Base-by-base conservation (phyloP, 1,140 invertebrate species). In the Neodiprion pinetum region DNA sequence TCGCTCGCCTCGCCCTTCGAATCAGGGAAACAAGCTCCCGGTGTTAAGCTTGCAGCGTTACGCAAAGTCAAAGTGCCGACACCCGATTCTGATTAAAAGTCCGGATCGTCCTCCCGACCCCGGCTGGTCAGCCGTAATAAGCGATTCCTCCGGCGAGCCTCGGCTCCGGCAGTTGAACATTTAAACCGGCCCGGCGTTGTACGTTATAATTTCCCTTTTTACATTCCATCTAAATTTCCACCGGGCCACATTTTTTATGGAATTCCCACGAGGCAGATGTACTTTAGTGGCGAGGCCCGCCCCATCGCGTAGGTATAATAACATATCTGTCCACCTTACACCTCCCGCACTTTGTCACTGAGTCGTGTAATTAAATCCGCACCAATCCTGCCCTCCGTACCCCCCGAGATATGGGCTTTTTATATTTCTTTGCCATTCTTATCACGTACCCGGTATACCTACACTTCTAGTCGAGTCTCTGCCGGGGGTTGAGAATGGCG, bases 141-240 rank as follows among this genome's bases (percentile, higher is more conserved):
- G 28, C 28, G 28, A 40, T 40, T 40, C 28, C 28, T 40, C 28
- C 4, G 11, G 0, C 53, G 53, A 61, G 53, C 9, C 28, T 1
- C 28, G 28, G 28, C 28, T 40, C 5, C 53, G 11, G 53, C 53
- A 61, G 53, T 17, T 61, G 53, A 12, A 61, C 53, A 9, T 61
- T 61, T 9, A 61, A 61, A 14, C 4, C 28, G 2, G 28, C 17
- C 17, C 50, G 1, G 50, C 50, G 50, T 53, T 61, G 9, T 61
- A 61, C 53, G 53, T 61, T 61, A 12, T 61, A 61, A 61, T 61
- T 61, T 61, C n/a, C 53, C 53, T 17, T 61, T 61, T 61, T 61
- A 14, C 53, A 61, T 61, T 61, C 53, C 53, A 61, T 17, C 4
- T 61, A 61, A 61, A 61, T 61, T 61, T 61, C n/a, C 11, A 14